Conservation (phyloP, 2,888 invertebrate species). For the Penaeus monodon region DNA sequence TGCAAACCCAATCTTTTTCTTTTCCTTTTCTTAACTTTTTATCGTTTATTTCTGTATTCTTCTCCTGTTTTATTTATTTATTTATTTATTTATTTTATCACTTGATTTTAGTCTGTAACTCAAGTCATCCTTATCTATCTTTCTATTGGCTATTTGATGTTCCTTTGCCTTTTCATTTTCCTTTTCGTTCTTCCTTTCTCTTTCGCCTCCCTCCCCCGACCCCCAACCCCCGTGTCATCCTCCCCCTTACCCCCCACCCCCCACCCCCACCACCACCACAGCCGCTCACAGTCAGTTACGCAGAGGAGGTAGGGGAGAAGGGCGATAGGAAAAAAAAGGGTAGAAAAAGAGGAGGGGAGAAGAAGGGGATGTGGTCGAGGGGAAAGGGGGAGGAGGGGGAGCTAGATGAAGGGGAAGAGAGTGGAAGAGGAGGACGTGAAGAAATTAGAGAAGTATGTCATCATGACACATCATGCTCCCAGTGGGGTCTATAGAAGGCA, state of each 20-base stretch:
- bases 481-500: too few relatives aligned
- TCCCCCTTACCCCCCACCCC: not conserved
- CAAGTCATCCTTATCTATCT: not conserved
- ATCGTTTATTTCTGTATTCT: not conserved
- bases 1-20: not conserved
- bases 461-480: too few relatives aligned
- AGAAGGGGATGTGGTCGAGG: too few relatives aligned
- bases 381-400: too few relatives aligned
- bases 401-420: too few relatives aligned
- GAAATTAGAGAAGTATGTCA: too few relatives aligned
- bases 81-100: not conserved
- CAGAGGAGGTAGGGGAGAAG: too few relatives aligned
- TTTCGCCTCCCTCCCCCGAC: not conserved
- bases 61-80: not conserved
- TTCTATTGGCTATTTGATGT: not conserved
- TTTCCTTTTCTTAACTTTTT: not conserved
- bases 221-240: not conserved
- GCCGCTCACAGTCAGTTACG: too few relatives aligned
- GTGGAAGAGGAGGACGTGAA: too few relatives aligned
- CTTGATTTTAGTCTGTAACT: not conserved
- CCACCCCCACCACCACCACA: not conserved
- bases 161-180: not conserved
- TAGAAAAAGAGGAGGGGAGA: too few relatives aligned
- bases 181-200: not conserved
- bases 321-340: too few relatives aligned